Evolutionary conservation across 2,113 vertebrate genomes (phyloP).

Genomic region (Salminus brasiliensis): DNA sequence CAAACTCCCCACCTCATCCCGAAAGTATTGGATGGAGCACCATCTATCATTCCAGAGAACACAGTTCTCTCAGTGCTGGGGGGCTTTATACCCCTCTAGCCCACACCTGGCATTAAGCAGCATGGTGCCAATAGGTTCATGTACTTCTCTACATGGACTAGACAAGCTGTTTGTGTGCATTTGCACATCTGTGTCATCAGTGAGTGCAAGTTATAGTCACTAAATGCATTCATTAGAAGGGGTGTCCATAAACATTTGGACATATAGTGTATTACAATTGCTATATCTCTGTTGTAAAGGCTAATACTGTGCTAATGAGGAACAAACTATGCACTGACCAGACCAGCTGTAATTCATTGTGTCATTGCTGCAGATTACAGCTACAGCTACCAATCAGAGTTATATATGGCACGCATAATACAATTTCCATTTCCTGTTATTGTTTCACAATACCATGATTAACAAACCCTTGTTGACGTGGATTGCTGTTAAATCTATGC

Average conservation of each 20-base stretch:
- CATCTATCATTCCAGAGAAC: no score
- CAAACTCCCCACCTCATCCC: no score
- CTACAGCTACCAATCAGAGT: not conserved
- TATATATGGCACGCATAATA: not conserved
- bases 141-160: no score
- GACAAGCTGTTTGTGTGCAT: no score
- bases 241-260: not conserved
- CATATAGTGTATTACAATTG: not conserved
- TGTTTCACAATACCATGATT: constrained; percentile 62
- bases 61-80: no score
- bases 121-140: no score
- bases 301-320: not conserved
- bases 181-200: no score
- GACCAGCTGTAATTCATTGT: not conserved
- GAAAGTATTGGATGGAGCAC: no score
- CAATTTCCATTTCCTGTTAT: constrained; percentile 27
- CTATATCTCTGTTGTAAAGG: not conserved
- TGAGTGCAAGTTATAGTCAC: no score
- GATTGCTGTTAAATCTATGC: constrained; percentile 56
- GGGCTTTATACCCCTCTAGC: no score
- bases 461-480: constrained; percentile 46
- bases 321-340: not conserved
- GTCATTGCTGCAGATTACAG: not conserved
- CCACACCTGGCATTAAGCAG: no score
- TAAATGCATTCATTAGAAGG: no score